Evolutionary conservation across 2,888 invertebrate genomes (phyloP).

Genomic region (Protodeltote pygarga): DNA sequence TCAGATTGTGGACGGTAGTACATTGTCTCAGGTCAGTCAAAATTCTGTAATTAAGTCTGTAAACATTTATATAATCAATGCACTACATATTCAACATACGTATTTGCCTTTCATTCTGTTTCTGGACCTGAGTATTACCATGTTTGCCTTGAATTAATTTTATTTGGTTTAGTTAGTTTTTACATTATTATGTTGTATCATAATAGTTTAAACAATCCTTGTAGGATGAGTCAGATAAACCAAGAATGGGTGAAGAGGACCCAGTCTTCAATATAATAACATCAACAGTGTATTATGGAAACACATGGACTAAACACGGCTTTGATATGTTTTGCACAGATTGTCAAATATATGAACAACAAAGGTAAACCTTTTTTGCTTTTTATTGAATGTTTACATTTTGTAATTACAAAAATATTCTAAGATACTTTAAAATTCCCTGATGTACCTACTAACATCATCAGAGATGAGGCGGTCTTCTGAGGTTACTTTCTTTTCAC

Average conservation of each 20-base stretch:
- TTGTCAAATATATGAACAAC: conserved; percentile 86
- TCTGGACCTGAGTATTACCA: conserved; percentile 46
- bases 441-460: too few relatives aligned
- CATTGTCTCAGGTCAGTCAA: conserved; percentile 83
- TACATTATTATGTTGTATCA: conserved; percentile 16
- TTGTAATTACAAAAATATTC: too few relatives aligned
- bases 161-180: conserved; percentile 20
- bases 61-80: conserved; percentile 74
- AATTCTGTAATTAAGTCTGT: conserved; percentile 46
- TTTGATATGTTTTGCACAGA: conserved; percentile 89
- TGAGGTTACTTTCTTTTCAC: too few relatives aligned
- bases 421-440: too few relatives aligned
- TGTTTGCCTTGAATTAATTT: conserved; percentile 60
- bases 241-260: conserved; percentile 87
- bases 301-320: conserved; percentile 89
- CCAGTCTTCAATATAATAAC: conserved; percentile 92
- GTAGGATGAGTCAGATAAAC: conserved; percentile 78
- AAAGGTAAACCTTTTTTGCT: conserved; percentile 67
- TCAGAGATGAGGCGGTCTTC: too few relatives aligned
- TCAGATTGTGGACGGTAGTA: conserved; percentile 90
- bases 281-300: conserved; percentile 89
- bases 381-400: conserved; percentile 10
- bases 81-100: conserved; percentile 52
- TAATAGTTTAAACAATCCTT: conserved; percentile 43
- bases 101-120: conserved; percentile 54